phyloP scores from a whole-genome alignment of 2,113 vertebrate genomes.

The Rhinogobius similis region DNA sequence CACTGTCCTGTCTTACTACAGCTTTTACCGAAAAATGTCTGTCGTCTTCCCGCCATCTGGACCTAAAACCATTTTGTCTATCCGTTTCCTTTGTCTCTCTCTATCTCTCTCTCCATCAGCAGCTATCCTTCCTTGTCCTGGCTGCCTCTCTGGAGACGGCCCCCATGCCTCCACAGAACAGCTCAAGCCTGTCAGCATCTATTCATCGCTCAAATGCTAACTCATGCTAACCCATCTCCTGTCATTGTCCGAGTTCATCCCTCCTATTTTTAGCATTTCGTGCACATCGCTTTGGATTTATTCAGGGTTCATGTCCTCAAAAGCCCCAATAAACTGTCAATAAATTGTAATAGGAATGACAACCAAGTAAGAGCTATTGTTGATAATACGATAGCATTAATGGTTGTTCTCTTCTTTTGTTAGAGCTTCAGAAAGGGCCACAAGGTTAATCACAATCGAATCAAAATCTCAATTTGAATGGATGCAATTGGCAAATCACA shows the following conservation, averaged over 20 bases:
- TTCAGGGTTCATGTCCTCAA: neutral
- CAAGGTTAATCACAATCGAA: too few species aligned
- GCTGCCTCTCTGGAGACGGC: slow-evolving; percentile 4
- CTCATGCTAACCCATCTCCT: slow-evolving; percentile 25
- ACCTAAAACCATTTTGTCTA: slow-evolving; percentile 25
- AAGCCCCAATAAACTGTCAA: neutral
- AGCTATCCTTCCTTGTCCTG: slow-evolving; percentile 18
- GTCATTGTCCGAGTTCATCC: slow-evolving; percentile 25
- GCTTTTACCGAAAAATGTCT: neutral
- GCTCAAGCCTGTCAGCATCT: slow-evolving; percentile 24
- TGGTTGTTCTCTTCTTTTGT: too few species aligned
- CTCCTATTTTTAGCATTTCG: neutral
- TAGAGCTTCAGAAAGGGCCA: too few species aligned
- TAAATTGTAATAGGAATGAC: neutral
- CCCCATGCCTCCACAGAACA: slow-evolving; percentile 19
- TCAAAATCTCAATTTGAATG: too few species aligned
- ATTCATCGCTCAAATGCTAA: slow-evolving; percentile 31
- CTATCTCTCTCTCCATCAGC: slow-evolving; percentile 14
- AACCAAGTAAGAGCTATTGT: neutral
- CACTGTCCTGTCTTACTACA: slow-evolving; percentile 23
- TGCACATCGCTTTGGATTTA: neutral
- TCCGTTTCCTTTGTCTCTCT: slow-evolving; percentile 27
- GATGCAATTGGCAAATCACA: too few species aligned
- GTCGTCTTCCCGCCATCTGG: slow-evolving; percentile 15
- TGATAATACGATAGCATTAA: too few species aligned